Percentiles rank a stretch among this genome's conserved stretches.
phyloP scores from a whole-genome alignment of 1,140 invertebrate genomes.

The Cotesia vestalis region DNA sequence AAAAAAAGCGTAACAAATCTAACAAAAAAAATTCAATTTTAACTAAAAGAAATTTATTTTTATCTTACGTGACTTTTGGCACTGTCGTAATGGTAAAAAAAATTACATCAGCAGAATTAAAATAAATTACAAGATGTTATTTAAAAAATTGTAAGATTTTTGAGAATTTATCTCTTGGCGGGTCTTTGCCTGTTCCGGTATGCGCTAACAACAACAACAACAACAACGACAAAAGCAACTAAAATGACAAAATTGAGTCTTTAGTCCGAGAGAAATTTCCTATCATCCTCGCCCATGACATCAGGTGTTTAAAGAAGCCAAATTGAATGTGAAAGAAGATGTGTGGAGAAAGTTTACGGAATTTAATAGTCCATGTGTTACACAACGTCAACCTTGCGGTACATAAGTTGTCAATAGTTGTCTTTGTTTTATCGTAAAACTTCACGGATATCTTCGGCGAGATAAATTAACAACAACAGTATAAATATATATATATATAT shows the following conservation, averaged over 20 bases:
- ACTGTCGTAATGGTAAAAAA: constrained; percentile 48
- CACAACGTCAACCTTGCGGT: constrained; percentile 33
- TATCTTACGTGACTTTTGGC: constrained; percentile 45
- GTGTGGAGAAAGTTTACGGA: constrained; percentile 32
- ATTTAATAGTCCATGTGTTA: constrained; percentile 35
- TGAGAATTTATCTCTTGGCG: not conserved
- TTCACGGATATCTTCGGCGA: too few species aligned
- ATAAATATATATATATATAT: too few species aligned
- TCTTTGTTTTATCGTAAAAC: not conserved
- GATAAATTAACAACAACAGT: too few species aligned
- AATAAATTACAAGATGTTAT: constrained; percentile 18
- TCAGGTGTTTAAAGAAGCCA: constrained; percentile 5
- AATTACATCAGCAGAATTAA: constrained; percentile 46
- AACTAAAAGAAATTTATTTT: constrained; percentile 5
- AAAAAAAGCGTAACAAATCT: constrained; percentile 1
- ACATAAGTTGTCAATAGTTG: constrained; percentile 12
- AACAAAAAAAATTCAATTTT: not conserved
- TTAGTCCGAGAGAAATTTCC: constrained; percentile 34
- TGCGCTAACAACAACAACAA: not conserved
- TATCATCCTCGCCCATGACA: constrained; percentile 7
- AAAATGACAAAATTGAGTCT: not conserved
- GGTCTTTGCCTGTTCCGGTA: constrained; percentile 23
- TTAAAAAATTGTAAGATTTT: not conserved
- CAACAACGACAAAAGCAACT: not conserved
- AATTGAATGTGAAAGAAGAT: constrained; percentile 5